phyloP scores from a whole-genome alignment of 2,888 invertebrate genomes.

The Nomada lathburiana region DNA sequence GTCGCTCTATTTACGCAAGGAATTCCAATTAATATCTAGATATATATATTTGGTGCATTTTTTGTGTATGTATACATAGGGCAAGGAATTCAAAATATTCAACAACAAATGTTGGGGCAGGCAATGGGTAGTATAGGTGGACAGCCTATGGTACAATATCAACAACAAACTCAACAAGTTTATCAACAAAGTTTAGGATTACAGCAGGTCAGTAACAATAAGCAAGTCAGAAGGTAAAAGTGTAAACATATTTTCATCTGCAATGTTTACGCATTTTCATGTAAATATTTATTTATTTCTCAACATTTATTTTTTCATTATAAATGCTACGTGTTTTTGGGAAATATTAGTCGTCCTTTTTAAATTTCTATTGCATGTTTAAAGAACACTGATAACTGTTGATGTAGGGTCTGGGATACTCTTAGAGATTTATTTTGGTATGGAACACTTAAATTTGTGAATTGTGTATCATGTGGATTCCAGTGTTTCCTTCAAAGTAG shows the following conservation, averaged over 20 bases:
- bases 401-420: too few relatives aligned
- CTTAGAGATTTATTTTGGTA: too few relatives aligned
- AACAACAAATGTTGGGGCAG: conserved; percentile 89
- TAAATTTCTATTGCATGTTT: too few relatives aligned
- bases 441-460: too few relatives aligned
- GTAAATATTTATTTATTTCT: background rate
- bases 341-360: too few relatives aligned
- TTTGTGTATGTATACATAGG: conserved; percentile 82
- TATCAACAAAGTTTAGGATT: conserved; percentile 89
- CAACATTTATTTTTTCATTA: background rate
- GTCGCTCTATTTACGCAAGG: background rate
- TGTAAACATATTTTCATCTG: background rate
- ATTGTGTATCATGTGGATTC: too few relatives aligned
- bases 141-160: conserved; percentile 90
- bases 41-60: background rate
- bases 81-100: conserved; percentile 86
- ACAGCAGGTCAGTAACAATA: conserved; percentile 86
- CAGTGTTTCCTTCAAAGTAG: too few relatives aligned
- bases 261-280: background rate
- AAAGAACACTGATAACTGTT: too few relatives aligned
- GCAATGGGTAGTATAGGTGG: conserved; percentile 88
- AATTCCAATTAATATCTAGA: background rate
- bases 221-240: background rate
- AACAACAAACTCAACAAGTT: conserved; percentile 88
- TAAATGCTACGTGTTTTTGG: background rate